These are phyloP conservation scores for Ichneumoninae sp. DNA, from an alignment of 2,888 invertebrate genomes.

Conservation along the genomic window DNA sequence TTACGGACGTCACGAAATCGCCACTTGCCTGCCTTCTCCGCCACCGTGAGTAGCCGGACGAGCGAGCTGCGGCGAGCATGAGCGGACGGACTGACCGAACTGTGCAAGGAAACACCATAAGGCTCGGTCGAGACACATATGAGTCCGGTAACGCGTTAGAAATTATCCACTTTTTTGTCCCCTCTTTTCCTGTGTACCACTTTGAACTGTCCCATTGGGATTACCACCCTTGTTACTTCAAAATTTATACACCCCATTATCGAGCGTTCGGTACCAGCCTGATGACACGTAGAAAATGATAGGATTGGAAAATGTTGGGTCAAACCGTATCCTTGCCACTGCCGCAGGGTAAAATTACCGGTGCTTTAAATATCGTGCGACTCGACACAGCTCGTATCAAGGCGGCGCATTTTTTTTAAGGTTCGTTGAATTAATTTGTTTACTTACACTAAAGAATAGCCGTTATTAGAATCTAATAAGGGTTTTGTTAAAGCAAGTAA, in stretches of 20 bases:
- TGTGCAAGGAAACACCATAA: slow-evolving; percentile 6
- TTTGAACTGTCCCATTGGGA: slow-evolving; percentile 33
- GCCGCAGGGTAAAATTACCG: background rate
- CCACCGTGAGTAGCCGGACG: slow-evolving; percentile 35
- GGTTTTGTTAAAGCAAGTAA: too few relatives aligned
- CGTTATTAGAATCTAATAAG: too few relatives aligned
- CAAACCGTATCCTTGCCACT: background rate
- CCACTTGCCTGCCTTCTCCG: slow-evolving; percentile 59
- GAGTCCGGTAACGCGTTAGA: slow-evolving; percentile 31
- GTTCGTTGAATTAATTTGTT: slow-evolving; percentile 3
- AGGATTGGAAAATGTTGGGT: background rate
- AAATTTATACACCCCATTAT: slow-evolving; percentile 44
- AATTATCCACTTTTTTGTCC: slow-evolving; percentile 50
- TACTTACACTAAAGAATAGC: background rate
- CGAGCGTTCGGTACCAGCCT: background rate
- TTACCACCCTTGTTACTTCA: slow-evolving; percentile 52
- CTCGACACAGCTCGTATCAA: background rate
- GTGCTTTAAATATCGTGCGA: background rate
- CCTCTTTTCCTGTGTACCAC: slow-evolving; percentile 8
- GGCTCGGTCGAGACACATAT: slow-evolving; percentile 4
- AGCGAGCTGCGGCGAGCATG: slow-evolving; percentile 7
- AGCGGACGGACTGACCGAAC: background rate
- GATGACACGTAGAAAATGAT: background rate
- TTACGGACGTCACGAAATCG: slow-evolving; percentile 75
- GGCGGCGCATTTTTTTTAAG: background rate